Base-by-base conservation (phyloP, 2,888 invertebrate species). In the Standfussiana lucernea region DNA sequence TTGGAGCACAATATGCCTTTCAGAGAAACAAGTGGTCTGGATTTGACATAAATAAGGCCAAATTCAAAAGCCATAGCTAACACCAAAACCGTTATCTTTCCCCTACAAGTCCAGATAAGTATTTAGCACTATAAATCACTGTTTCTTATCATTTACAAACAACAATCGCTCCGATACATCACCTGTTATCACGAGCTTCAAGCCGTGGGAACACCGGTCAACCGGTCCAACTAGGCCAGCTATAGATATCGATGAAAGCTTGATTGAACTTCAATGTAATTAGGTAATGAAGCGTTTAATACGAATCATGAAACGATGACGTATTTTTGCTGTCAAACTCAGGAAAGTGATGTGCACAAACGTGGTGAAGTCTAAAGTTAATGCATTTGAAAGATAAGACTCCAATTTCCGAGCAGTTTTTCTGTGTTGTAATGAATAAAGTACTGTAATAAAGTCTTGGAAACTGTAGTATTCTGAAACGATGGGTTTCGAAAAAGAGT, bases 81-180 rank as follows among this genome's bases (percentile, higher is more conserved):
- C 61, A 77, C 24, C 45, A 61, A 50, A 62, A 50, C 28, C 35
- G n/a, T 79, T 84, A 86, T 86, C 84, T 69, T 83, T 88, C 78
- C 84, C 82, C 84, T 75, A 77, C 78, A 72, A 79, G 71, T 70
- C 65, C 35, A 83, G 71, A 77, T 86, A 82, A 77, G 72, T 70
- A 74, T 85, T 76, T 67, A 40, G 81, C 69, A 77, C 62, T 83
- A 85, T 88, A 88, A 88, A 89, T 89, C 84, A 86, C 61, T 73
- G 84, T 77, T 77, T 72, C 82, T 87, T 86, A 88, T 88, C 88
- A 86, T 77, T 75, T 77, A 70, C 80, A 84, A 80, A 88, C 83
- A 85, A 70, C 81, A 86, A 87, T 89, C 76, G 78, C 76, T 79
- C 85, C 89, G 88, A 91, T 89, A 86, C 80, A 89, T 89, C 88